phyloP scores from a whole-genome alignment of 2,797 vertebrate genomes.

The Hoplostethus atlanticus region DNA sequence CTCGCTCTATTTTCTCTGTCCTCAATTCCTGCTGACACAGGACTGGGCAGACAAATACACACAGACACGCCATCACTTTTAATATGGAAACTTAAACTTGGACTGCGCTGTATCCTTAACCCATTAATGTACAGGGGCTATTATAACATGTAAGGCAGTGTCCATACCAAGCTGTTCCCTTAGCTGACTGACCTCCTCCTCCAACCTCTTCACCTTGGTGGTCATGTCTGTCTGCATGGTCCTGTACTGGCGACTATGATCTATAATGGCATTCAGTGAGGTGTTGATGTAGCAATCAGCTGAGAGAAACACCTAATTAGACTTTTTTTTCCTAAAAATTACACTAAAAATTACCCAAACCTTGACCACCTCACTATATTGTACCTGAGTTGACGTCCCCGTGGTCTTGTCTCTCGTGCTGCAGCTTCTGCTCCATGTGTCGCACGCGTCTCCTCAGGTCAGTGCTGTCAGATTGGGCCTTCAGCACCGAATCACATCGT shows the following conservation, averaged over 20 bases:
- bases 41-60: slow-evolving; percentile 60
- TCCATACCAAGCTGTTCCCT: slow-evolving; percentile 77
- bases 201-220: slow-evolving; percentile 70
- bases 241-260: slow-evolving; percentile 78
- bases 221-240: slow-evolving; percentile 77
- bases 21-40: slow-evolving; percentile 71
- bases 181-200: slow-evolving; percentile 73
- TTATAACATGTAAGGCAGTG: background rate
- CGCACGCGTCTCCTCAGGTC: slow-evolving; percentile 72
- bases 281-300: slow-evolving; percentile 54
- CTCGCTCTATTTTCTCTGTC: slow-evolving; percentile 52
- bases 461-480: slow-evolving; percentile 68
- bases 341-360: slow-evolving; percentile 10
- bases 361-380: background rate
- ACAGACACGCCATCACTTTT: slow-evolving; percentile 15
- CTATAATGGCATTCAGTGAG: slow-evolving; percentile 61
- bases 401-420: slow-evolving; percentile 76
- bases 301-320: slow-evolving; percentile 56
- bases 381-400: slow-evolving; percentile 82
- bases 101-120: background rate
- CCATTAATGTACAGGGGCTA: background rate
- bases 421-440: slow-evolving; percentile 77
- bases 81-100: background rate
- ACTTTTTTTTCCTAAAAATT: slow-evolving; percentile 53
- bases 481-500: slow-evolving; percentile 63